Conservation (phyloP, 2,888 invertebrate genomes). For the Conchocele bisecta region DNA sequence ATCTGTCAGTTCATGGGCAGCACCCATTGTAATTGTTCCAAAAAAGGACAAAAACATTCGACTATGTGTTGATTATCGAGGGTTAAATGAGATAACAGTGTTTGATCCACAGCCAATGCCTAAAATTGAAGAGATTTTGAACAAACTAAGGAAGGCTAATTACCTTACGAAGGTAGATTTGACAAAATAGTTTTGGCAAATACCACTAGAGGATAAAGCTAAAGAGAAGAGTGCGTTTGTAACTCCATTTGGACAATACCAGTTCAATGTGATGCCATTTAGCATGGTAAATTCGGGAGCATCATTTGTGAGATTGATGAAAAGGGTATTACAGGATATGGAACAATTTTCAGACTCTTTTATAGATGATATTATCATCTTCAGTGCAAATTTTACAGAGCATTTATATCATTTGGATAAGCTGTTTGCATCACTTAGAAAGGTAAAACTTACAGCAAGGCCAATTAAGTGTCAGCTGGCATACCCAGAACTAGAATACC, state of each 20-base stretch:
- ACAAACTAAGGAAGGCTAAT: not conserved
- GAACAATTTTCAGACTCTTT: not conserved
- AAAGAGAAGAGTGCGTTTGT: conserved; percentile 1
- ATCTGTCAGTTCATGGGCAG: not conserved
- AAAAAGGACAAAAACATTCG: not conserved
- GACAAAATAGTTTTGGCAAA: not conserved
- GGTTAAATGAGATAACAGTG: not conserved
- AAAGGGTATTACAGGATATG: not conserved
- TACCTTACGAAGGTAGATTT: not conserved
- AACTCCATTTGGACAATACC: not conserved
- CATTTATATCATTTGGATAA: not conserved
- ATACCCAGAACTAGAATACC: not conserved
- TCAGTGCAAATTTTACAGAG: not conserved
- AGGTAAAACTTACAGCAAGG: not conserved
- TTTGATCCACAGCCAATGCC: conserved; percentile 5
- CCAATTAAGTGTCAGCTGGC: not conserved
- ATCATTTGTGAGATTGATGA: not conserved
- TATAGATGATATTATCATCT: conserved; percentile 5
- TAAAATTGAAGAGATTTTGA: not conserved
- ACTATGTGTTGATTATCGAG: conserved; percentile 4
- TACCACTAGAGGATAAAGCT: not conserved
- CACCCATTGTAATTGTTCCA: not conserved
- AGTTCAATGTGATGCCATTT: conserved; percentile 1
- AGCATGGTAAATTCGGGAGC: not conserved
- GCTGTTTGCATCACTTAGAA: not conserved